Percentiles rank a stretch among this genome's conserved stretches.
These are phyloP conservation scores for Eilema sororculum DNA, from an alignment of 2,888 invertebrate species.

Conservation along the genomic window DNA sequence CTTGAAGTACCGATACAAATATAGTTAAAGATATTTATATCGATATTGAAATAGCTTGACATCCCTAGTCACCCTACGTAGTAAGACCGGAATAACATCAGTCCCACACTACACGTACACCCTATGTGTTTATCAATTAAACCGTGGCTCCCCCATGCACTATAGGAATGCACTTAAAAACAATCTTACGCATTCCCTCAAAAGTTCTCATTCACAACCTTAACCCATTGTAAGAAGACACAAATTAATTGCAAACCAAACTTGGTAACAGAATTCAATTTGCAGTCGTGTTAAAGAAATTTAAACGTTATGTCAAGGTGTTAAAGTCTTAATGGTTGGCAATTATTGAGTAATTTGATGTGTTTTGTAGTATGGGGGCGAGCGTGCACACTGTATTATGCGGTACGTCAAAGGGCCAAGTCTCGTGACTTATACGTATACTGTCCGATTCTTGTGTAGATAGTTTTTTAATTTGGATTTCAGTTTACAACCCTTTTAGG, in stretches of 20 bases:
- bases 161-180: conserved; percentile 59
- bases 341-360: conserved; percentile 62
- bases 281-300: conserved; percentile 60
- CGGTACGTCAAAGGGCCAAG: conserved; percentile 45
- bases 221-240: conserved; percentile 27
- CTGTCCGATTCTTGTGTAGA: conserved; percentile 9
- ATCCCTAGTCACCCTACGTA: conserved; percentile 32
- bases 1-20: neutral
- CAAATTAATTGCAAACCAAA: conserved; percentile 26
- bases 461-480: conserved; percentile 20
- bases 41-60: neutral
- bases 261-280: conserved; percentile 49
- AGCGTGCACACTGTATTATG: conserved; percentile 62
- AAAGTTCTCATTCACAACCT: conserved; percentile 41
- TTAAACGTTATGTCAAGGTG: conserved; percentile 63
- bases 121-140: conserved; percentile 76
- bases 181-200: conserved; percentile 3
- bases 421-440: conserved; percentile 30
- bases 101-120: conserved; percentile 53
- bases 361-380: conserved; percentile 55
- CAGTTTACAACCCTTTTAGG: too few relatives aligned
- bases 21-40: neutral
- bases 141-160: conserved; percentile 64
- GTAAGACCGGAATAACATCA: conserved; percentile 39
- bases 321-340: conserved; percentile 64